Evolutionary conservation across 64 coral and sea anemone genomes (phyloP).

Genomic region (Montipora sp.): DNA sequence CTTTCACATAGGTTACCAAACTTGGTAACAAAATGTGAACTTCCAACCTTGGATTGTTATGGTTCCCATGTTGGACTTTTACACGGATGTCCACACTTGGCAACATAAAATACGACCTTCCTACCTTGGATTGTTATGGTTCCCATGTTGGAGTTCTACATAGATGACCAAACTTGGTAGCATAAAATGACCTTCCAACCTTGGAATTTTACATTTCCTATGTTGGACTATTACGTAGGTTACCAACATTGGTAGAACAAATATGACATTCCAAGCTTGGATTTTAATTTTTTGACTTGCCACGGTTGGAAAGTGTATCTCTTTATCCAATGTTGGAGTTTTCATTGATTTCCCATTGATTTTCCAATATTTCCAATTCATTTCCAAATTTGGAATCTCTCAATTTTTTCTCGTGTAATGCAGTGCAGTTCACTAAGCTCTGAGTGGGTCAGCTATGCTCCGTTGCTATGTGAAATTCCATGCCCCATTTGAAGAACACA

Average conservation of each 20-base stretch:
- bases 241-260: not conserved
- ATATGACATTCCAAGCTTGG: slow-evolving; percentile 4
- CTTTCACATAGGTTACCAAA: slow-evolving; percentile 21
- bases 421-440: too few species aligned
- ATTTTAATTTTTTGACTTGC: slow-evolving; percentile 17
- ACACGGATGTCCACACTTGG: slow-evolving; percentile 19
- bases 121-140: not conserved
- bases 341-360: slow-evolving; percentile 18
- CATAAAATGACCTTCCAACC: slow-evolving; percentile 1
- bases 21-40: slow-evolving; percentile 27
- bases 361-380: slow-evolving; percentile 34
- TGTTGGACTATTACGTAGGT: too few species aligned
- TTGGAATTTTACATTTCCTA: not conserved
- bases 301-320: slow-evolving; percentile 31
- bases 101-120: slow-evolving; percentile 3
- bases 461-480: too few species aligned
- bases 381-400: slow-evolving; percentile 40
- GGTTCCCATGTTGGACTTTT: slow-evolving; percentile 18
- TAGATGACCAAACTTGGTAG: slow-evolving; percentile 26
- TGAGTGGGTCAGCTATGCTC: too few species aligned
- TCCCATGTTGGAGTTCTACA: slow-evolving; percentile 21
- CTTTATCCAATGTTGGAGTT: slow-evolving; percentile 38
- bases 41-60: slow-evolving; percentile 4
- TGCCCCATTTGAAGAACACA: too few species aligned
- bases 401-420: not conserved